These are phyloP conservation scores for Dreissena rostriformis DNA, from an alignment of 1,140 invertebrate genomes.

Conservation along the genomic window DNA sequence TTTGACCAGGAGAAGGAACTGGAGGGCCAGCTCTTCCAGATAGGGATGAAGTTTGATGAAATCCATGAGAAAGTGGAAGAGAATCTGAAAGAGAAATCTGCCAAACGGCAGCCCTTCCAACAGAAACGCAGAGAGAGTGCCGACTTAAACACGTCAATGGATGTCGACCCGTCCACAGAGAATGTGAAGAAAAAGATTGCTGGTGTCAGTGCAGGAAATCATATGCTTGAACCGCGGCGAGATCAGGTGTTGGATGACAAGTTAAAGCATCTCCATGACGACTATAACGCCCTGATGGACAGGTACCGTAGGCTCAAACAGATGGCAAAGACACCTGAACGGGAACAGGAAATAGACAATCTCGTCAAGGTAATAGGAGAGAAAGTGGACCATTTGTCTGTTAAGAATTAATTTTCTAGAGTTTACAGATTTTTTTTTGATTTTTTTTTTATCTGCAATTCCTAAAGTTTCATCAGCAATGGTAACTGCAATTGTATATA, in stretches of 20 bases:
- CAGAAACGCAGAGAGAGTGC: constrained; percentile 48
- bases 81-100: constrained; percentile 69
- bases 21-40: constrained; percentile 76
- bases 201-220: constrained; percentile 63
- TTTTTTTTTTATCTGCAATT: too few relatives aligned
- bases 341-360: constrained; percentile 76
- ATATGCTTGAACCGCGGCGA: constrained; percentile 57
- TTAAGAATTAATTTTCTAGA: too few relatives aligned
- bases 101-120: constrained; percentile 75
- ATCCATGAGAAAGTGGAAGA: constrained; percentile 76
- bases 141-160: constrained; percentile 17
- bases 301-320: constrained; percentile 75
- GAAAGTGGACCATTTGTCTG: too few relatives aligned
- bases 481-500: too few relatives aligned
- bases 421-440: too few relatives aligned
- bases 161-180: constrained; percentile 60
- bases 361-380: constrained; percentile 72
- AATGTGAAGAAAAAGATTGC: constrained; percentile 65
- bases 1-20: constrained; percentile 78
- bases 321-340: constrained; percentile 72
- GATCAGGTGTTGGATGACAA: constrained; percentile 65
- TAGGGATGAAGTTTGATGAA: constrained; percentile 79
- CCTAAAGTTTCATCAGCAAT: too few relatives aligned
- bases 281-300: constrained; percentile 77
- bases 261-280: constrained; percentile 70